Base-by-base conservation (phyloP, 2,113 vertebrate species). In the Vulpes vulpes region DNA sequence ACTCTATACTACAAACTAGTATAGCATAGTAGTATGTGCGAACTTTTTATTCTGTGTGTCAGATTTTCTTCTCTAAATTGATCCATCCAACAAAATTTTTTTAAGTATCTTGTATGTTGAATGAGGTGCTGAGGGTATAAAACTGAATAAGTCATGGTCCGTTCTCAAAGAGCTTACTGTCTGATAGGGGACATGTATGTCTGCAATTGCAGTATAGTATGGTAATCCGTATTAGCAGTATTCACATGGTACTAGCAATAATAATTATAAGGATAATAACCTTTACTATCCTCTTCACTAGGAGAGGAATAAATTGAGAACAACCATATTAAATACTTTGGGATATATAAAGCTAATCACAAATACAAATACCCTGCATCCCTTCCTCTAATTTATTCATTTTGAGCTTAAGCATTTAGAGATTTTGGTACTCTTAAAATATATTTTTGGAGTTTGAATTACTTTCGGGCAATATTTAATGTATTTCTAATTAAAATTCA, bases 401-500 rank as follows among this genome's bases (percentile, higher is more conserved):
- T 95, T 94, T 96, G 82, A 82, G 27, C 64, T 87, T 94, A 92
- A 90, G 30, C 69, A 23, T 10, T 91, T 83, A 82, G 65, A 91
- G 16, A 69, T 92, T 95, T 78, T 76, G 59, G 60, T 82, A 91
- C 32, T 96, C 87, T 94, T 89, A 93, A 98, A 84, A 65, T 89
- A 23, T 94, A 96, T 89, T 94, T 97, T 96, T 87, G 49, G 67
- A 89, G 60, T 96, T 89, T 81, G 19, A 93, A 91, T 96, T 83
- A 89, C 49, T 83, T 91, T 67, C 16, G 51, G 25, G 49, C 20
- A 90, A 12, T 88, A 64, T 96, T 92, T 82, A 49, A 86, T 94
- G 15, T 94, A 95, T 94, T 97, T 98, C 43, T 93, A 94, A 91
- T 97, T 89, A 95, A 91, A 74, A 94, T 90, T 97, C 88, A 95